Evolutionary conservation across 1,140 invertebrate species (phyloP).

Genomic region (Branchinecta lynchi): DNA sequence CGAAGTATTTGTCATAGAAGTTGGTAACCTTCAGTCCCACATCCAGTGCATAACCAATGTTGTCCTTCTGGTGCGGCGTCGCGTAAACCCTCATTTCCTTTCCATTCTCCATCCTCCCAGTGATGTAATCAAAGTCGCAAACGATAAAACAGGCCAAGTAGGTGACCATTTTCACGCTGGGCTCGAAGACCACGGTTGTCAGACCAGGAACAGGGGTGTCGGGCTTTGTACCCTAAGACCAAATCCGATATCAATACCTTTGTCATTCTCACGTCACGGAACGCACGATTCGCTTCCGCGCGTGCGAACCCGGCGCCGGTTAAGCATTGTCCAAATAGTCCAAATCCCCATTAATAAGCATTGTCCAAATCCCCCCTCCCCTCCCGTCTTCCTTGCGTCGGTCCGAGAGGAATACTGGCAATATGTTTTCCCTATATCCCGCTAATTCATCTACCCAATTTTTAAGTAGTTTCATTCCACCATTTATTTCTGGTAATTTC

Average conservation of each 20-base stretch:
- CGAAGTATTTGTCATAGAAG: slow-evolving; percentile 73
- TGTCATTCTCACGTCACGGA: neutral
- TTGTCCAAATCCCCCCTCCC: no score
- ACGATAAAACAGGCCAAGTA: slow-evolving; percentile 81
- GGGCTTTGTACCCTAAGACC: slow-evolving; percentile 27
- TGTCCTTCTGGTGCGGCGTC: slow-evolving; percentile 50
- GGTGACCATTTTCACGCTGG: slow-evolving; percentile 76
- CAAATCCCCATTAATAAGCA: no score
- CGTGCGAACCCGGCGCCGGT: no score
- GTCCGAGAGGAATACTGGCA: no score
- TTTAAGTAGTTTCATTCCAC: no score
- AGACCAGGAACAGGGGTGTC: slow-evolving; percentile 32
- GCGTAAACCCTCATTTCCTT: slow-evolving; percentile 52
- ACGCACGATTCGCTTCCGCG: no score
- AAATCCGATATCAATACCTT: neutral
- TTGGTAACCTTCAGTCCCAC: slow-evolving; percentile 61
- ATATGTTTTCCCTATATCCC: no score
- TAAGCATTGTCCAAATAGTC: no score
- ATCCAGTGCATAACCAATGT: slow-evolving; percentile 60
- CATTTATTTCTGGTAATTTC: no score
- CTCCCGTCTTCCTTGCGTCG: no score
- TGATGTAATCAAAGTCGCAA: slow-evolving; percentile 57
- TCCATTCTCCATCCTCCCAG: slow-evolving; percentile 38
- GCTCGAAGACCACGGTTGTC: slow-evolving; percentile 49
- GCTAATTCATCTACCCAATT: no score